phyloP scores from a whole-genome alignment of 2,888 invertebrate genomes.

The Azorinus chamasolen region DNA sequence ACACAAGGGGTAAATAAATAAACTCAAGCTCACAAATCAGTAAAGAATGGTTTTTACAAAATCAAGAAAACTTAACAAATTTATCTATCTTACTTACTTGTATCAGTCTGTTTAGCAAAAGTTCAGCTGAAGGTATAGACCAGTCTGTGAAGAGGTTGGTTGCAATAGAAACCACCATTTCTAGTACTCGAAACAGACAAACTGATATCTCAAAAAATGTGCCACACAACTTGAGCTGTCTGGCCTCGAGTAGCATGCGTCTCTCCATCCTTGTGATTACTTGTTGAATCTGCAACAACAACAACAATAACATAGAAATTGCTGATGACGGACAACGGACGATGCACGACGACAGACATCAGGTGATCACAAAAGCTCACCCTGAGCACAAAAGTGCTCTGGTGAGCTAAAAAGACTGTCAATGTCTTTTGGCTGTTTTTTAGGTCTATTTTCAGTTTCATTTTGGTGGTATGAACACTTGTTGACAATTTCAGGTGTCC shows the following conservation, averaged over 20 bases:
- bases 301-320: not conserved
- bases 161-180: slow-evolving; percentile 91
- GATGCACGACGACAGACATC: too few species aligned
- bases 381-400: too few species aligned
- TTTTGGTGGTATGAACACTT: too few species aligned
- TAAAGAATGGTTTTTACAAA: too few species aligned
- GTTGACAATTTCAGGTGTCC: too few species aligned
- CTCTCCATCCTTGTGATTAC: slow-evolving; percentile 88
- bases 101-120: slow-evolving; percentile 91
- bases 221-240: slow-evolving; percentile 93
- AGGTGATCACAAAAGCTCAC: too few species aligned
- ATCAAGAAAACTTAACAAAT: too few species aligned
- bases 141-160: slow-evolving; percentile 90
- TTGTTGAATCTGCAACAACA: slow-evolving; percentile 89
- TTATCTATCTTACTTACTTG: slow-evolving; percentile 87
- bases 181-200: slow-evolving; percentile 92
- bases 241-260: slow-evolving; percentile 90
- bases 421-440: too few species aligned
- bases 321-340: not conserved
- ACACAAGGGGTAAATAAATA: too few species aligned
- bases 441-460: too few species aligned
- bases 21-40: too few species aligned
- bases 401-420: too few species aligned
- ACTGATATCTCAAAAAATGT: slow-evolving; percentile 94
- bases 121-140: slow-evolving; percentile 90